Evolutionary conservation across 2,888 invertebrate genomes (phyloP).

Genomic region (Bibio marci): DNA sequence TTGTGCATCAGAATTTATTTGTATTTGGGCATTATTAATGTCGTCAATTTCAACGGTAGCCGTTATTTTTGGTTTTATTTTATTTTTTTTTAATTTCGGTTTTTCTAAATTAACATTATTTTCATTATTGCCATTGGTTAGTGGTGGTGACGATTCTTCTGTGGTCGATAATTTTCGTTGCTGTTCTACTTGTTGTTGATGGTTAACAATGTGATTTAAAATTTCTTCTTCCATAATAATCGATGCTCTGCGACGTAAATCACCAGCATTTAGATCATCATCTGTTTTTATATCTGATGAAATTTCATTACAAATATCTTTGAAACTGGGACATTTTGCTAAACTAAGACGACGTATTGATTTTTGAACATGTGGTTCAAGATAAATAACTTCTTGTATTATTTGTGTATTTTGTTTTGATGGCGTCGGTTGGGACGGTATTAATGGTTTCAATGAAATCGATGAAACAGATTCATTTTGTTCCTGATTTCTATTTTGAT

Average conservation of each 20-base stretch:
- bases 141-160: neutral
- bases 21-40: neutral
- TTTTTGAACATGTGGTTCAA: conserved; percentile 22
- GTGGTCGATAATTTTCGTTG: too few relatives aligned
- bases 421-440: conserved; percentile 4
- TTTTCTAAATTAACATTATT: too few relatives aligned
- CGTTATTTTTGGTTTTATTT: conserved; percentile 24
- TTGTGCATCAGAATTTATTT: neutral
- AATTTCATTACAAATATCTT: conserved; percentile 36
- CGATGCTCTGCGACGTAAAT: conserved; percentile 28
- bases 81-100: conserved; percentile 19
- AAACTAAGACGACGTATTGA: conserved; percentile 22
- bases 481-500: conserved; percentile 13
- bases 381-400: conserved; percentile 13
- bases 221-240: conserved; percentile 39
- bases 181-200: neutral
- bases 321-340: conserved; percentile 32
- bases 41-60: conserved; percentile 22
- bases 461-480: neutral
- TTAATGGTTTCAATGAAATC: too few relatives aligned
- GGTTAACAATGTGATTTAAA: neutral
- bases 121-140: neutral
- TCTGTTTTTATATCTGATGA: conserved; percentile 31
- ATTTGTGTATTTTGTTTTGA: conserved; percentile 11
- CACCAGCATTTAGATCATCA: conserved; percentile 36